A percentile compares a stretch with the other conserved stretches of the same genome.
Evolutionary conservation across 2,113 vertebrate species (phyloP).

Genomic region (Eudyptes chrysolophus): DNA sequence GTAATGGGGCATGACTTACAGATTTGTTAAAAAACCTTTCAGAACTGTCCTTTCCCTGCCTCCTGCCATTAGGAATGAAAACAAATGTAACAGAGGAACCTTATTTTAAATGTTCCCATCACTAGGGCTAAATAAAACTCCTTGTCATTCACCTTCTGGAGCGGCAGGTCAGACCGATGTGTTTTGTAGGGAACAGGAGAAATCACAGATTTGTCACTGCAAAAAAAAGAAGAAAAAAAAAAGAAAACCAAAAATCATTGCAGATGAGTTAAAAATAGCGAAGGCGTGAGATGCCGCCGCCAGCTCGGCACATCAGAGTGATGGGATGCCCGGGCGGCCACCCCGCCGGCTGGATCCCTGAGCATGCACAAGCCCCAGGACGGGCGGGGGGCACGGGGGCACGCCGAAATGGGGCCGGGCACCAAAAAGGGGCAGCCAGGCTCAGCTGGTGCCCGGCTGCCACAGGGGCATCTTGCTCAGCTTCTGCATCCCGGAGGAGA

Average conservation of each 20-base stretch:
- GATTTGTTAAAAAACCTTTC: constrained; percentile 60
- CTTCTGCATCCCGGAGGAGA: background rate
- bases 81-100: constrained; percentile 26
- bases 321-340: accelerated
- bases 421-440: accelerated
- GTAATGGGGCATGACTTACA: constrained; percentile 55
- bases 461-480: accelerated
- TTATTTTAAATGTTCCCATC: constrained; percentile 39
- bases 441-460: background rate
- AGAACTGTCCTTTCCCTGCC: constrained; percentile 62
- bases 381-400: accelerated
- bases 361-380: accelerated
- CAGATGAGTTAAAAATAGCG: background rate
- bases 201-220: constrained; percentile 22
- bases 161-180: constrained; percentile 16
- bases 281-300: background rate
- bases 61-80: constrained; percentile 67
- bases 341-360: background rate
- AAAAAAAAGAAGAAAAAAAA: background rate
- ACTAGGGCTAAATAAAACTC: constrained; percentile 69
- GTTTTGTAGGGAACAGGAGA: background rate
- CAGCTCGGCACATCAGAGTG: background rate
- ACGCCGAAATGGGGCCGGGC: accelerated
- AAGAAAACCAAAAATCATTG: background rate
- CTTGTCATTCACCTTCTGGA: constrained; percentile 73